Conservation (phyloP, 2,113 vertebrate genomes). For the Laticauda laticaudata region DNA sequence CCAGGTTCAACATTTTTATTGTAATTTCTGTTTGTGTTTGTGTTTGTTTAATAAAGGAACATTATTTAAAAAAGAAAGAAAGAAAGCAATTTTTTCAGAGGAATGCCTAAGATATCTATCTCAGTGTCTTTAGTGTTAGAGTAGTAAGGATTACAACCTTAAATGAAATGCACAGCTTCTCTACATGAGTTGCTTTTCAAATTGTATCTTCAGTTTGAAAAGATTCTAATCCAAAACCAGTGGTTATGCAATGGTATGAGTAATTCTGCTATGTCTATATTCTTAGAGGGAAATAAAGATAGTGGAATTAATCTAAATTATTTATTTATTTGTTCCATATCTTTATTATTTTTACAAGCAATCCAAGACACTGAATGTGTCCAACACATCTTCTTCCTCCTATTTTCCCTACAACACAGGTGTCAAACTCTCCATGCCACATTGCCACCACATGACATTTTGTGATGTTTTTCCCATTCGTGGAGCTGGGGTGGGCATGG, state of each 20-base stretch:
- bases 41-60: too few species aligned
- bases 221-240: background rate
- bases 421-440: too few species aligned
- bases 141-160: background rate
- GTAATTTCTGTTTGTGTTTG: too few species aligned
- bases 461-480: too few species aligned
- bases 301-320: background rate
- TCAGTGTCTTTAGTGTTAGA: background rate
- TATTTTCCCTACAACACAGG: background rate
- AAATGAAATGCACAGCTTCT: background rate
- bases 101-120: background rate
- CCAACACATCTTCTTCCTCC: background rate
- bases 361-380: background rate
- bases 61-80: background rate
- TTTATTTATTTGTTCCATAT: background rate
- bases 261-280: background rate
- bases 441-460: too few species aligned
- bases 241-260: background rate
- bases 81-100: background rate
- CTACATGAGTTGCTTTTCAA: background rate
- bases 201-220: background rate
- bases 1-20: too few species aligned
- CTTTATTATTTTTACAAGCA: background rate
- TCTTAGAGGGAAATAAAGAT: background rate
- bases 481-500: too few species aligned